A percentile compares a stretch with the other conserved stretches of the same genome.
Conservation (phyloP, 2,113 vertebrate species). For the Aspiorhynchus laticeps region DNA sequence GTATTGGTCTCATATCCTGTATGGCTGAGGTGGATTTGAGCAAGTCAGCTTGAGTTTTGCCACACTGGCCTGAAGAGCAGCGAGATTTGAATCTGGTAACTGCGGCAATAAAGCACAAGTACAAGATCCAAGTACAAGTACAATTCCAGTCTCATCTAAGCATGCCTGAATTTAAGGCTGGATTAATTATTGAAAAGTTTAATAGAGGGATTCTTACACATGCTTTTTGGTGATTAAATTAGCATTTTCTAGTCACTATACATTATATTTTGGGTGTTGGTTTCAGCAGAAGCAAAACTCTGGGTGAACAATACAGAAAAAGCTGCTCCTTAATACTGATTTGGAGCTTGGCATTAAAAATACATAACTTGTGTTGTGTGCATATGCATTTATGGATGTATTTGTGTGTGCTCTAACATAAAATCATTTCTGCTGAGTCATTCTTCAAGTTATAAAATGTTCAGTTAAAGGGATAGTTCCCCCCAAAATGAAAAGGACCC, state of each 20-base stretch:
- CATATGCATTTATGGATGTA: not conserved
- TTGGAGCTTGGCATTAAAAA: not conserved
- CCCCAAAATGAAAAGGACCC: too few relatives aligned
- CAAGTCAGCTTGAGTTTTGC: not conserved
- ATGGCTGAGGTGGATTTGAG: too few relatives aligned
- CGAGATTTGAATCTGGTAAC: not conserved
- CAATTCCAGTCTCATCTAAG: not conserved
- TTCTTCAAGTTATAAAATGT: not conserved
- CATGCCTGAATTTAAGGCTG: not conserved
- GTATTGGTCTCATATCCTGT: not conserved
- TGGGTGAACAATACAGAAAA: not conserved
- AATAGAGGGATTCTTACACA: not conserved
- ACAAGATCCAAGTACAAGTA: not conserved
- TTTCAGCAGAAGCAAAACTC: not conserved
- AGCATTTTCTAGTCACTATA: not conserved
- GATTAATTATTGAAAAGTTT: not conserved
- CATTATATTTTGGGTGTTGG: not conserved
- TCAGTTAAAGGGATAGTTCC: not conserved
- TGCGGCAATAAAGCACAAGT: not conserved
- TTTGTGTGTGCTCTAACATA: not conserved
- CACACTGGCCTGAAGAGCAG: not conserved
- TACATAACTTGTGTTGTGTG: not conserved
- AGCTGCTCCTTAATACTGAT: not conserved
- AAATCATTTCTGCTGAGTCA: not conserved
- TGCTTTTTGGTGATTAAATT: not conserved